A percentile compares a stretch with the other conserved stretches of the same genome.
Conservation (phyloP, 2,113 vertebrate genomes). For the Falco punctatus region DNA sequence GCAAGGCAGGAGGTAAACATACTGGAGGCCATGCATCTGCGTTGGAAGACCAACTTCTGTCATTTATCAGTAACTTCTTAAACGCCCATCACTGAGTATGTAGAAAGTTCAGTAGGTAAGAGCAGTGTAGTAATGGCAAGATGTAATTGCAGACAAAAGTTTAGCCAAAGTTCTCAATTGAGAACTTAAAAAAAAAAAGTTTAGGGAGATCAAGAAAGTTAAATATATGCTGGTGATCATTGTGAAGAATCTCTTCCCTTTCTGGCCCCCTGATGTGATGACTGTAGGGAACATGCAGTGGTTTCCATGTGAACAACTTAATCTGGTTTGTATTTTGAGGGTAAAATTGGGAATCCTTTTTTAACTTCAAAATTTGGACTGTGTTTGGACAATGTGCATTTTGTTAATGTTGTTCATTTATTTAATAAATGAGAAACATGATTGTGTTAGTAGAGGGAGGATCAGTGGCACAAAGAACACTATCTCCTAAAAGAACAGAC, state of each 20-base stretch:
- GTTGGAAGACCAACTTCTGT: not conserved
- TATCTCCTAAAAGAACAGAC: not conserved
- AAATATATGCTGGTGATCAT: not conserved
- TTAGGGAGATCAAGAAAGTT: not conserved
- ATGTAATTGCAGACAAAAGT: not conserved
- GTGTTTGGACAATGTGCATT: not conserved
- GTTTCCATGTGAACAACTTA: constrained; percentile 49
- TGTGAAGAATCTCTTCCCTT: not conserved
- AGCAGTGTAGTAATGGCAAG: not conserved
- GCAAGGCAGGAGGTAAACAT: not conserved
- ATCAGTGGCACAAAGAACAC: not conserved
- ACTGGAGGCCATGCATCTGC: not conserved
- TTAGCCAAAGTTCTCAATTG: not conserved
- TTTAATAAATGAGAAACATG: constrained; percentile 40
- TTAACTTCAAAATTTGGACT: constrained; percentile 18
- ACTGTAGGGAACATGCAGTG: not conserved
- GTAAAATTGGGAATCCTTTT: not conserved
- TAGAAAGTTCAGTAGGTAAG: not conserved
- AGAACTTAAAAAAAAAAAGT: not conserved
- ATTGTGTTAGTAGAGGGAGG: not conserved
- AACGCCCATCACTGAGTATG: not conserved
- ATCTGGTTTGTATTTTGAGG: constrained; percentile 27
- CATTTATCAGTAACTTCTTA: not conserved
- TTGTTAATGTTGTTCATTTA: constrained; percentile 25
- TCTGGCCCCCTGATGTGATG: not conserved